Base-by-base conservation (phyloP, 2,797 vertebrate genomes). In the Myripristis murdjan region DNA sequence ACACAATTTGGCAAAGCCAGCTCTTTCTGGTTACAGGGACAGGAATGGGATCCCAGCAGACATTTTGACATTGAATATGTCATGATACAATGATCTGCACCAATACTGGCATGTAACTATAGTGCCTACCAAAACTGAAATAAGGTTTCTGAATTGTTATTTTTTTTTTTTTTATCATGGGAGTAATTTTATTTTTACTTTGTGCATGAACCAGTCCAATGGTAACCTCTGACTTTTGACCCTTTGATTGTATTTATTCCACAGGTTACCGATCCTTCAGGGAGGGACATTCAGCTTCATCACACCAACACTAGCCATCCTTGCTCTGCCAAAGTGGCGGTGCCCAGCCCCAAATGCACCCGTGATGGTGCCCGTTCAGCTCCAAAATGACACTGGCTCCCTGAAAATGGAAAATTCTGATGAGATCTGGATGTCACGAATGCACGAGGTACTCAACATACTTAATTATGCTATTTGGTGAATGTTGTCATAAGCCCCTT, bases 281-380 rank as follows among this genome's bases (percentile, higher is more conserved):
- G 95, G 95, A 1, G 95, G 95, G 2, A 95, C 95, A 0, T 95
- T 96, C 66, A 95, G 93, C 62, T 94, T 95, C 69, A 91, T 96
- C 65, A 95, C 95, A 0, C 95, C 95, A 0, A 93, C 95, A 0
- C 71, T 96, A 64, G 95, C 95, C 15, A 95, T 96, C 37, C 91
- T 96, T 1, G 91, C 95, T 20, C 82, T 95, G 55, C 95, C 95
- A 0, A 94, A 95, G 73, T 96, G 95, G 95, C 85, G 89, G 80
- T 96, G 95, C 62, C 94, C 93, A 0, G 62, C 37, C 18, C 31
- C 57, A 0, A 58, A 39, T 0, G 14, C 54, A 0, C 46, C 83
- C 0, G 35, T 23, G 8, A 44, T 60, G 47, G 26, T 47, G 47
- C 66, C 77, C 3, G 0, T 26, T 46, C 72, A 87, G 35, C 23